Evolutionary conservation across 2,113 vertebrate species (phyloP), one percentile per base, ranked within the genome.

Genomic region (Jacana jacana): DNA sequence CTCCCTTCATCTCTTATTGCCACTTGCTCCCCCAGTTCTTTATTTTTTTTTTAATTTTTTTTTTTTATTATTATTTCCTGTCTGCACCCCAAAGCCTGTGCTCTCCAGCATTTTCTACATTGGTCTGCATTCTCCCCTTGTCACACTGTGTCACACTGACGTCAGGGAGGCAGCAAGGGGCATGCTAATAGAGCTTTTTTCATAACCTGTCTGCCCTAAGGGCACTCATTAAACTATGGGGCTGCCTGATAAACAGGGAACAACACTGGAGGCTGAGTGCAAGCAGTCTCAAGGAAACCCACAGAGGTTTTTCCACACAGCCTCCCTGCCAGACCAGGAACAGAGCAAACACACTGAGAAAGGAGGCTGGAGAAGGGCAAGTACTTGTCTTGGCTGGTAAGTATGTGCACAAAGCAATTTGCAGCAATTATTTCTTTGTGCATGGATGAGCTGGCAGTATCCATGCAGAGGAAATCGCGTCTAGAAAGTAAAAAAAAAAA

Each of bases 81-180:
- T 54, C 33, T 66, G 80, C 96, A 92, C 86, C 95, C 88, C 58
- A 35, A 48, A 64, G 37, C 57, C 70, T 6, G 3, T 1, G 3
- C 79, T 92, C 39, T 76, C 48, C 25, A 9, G 81, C 3, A 1
- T 16, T 39, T 42, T 5, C 17, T 40, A 76, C 75, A 72, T 69
- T 55, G 86, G 66, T 80, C 81, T 65, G 49, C 11, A 1, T 82
- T 54, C 30, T 79, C 27, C 66, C 65, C 77, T 70, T 68, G 51
- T 68, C 40, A n/a, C 68, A 9, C 81, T 14, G 54, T 86, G 46
- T 92, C 96, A 95, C 77, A 54, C 83, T 87, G 96, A 97, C 96
- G 90, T 95, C 96, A 96, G 63, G 48, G 68, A 63, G 79, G 87
- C 78, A 33, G 87, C 5, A 4, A 92, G 85, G 77, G 91, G 37